phyloP scores from a whole-genome alignment of 2,888 invertebrate species.

The Phrixothrix hirtus region DNA sequence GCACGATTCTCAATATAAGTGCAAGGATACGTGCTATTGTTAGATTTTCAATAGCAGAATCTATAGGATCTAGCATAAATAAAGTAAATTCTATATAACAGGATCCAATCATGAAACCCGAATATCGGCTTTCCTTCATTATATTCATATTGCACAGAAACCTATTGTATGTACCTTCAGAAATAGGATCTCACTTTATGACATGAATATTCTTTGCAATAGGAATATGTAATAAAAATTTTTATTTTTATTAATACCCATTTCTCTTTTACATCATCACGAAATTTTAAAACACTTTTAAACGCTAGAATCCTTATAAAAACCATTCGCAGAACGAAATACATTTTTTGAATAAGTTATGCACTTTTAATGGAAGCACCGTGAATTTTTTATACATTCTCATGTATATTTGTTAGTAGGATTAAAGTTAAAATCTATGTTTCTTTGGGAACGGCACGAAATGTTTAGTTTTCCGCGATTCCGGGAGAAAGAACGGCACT shows the following conservation, averaged over 20 bases:
- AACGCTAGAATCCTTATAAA: conserved; percentile 36
- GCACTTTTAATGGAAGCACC: conserved; percentile 42
- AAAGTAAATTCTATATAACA: conserved; percentile 25
- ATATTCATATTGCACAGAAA: conserved; percentile 18
- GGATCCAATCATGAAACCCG: conserved; percentile 29
- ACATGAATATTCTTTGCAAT: conserved; percentile 14
- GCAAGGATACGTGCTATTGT: conserved; percentile 14
- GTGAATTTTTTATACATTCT: conserved; percentile 38
- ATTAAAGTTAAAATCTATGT: conserved; percentile 49
- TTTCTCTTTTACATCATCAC: conserved; percentile 1
- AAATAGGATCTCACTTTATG: conserved; percentile 15
- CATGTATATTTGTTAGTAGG: conserved; percentile 36
- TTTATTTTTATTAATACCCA: conserved; percentile 11
- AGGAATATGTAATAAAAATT: conserved; percentile 12
- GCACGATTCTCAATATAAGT: conserved; percentile 19
- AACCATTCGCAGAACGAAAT: conserved; percentile 12
- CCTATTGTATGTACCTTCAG: conserved; percentile 11
- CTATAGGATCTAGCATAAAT: conserved; percentile 18
- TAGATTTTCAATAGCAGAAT: conserved; percentile 21
- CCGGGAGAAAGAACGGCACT: conserved; percentile 14
- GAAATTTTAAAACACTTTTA: conserved; percentile 24
- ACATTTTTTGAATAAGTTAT: conserved; percentile 39
- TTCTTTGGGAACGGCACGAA: conserved; percentile 50
- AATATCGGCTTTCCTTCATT: conserved; percentile 24
- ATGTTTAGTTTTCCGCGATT: conserved; percentile 30